phyloP scores from a whole-genome alignment of 2,888 invertebrate species.

The Furcula furcula region DNA sequence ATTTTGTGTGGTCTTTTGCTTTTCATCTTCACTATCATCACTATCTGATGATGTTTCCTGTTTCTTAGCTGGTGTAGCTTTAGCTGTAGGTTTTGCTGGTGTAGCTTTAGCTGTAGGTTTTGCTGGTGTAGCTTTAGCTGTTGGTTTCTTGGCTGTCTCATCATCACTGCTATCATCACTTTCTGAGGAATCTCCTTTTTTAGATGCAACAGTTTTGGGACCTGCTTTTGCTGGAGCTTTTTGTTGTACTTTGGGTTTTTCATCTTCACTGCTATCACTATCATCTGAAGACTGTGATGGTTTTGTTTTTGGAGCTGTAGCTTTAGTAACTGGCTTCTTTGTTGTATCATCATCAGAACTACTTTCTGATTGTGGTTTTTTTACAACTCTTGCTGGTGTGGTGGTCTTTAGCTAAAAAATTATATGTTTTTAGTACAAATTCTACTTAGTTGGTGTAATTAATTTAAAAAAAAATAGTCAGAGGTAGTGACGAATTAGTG shows the following conservation, averaged over 20 bases:
- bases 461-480: slow-evolving; percentile 25
- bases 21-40: slow-evolving; percentile 42
- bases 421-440: background rate
- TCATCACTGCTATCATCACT: slow-evolving; percentile 45
- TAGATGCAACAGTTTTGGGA: slow-evolving; percentile 40
- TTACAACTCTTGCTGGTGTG: slow-evolving; percentile 16
- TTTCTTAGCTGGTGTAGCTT: slow-evolving; percentile 31
- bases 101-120: slow-evolving; percentile 25
- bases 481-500: slow-evolving; percentile 71
- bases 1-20: slow-evolving; percentile 10
- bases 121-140: slow-evolving; percentile 20
- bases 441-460: background rate
- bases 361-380: slow-evolving; percentile 45
- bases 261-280: slow-evolving; percentile 35
- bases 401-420: slow-evolving; percentile 19
- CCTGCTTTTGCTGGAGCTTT: slow-evolving; percentile 33
- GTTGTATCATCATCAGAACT: slow-evolving; percentile 28
- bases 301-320: slow-evolving; percentile 21
- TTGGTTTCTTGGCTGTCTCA: slow-evolving; percentile 16
- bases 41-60: slow-evolving; percentile 19
- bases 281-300: slow-evolving; percentile 50
- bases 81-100: slow-evolving; percentile 29
- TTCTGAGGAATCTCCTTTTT: slow-evolving; percentile 44
- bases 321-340: slow-evolving; percentile 11
- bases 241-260: slow-evolving; percentile 29